Evolutionary conservation across 2,888 invertebrate species (phyloP), one percentile per base, ranked within the genome.

Genomic region (Plebejus argus): DNA sequence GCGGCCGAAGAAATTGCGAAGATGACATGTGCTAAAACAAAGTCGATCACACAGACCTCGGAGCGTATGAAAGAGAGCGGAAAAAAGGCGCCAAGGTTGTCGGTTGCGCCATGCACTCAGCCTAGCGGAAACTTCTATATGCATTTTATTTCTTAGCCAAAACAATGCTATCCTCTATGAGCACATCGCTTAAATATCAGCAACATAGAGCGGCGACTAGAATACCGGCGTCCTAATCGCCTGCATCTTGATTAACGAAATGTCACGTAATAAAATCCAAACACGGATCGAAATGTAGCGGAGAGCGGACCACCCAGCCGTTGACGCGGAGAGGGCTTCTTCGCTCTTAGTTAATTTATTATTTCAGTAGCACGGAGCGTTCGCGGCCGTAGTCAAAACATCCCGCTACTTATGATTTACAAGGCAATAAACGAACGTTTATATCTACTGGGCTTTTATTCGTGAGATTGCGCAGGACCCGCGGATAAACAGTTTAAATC

Each of bases 61-160:
- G 85, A 82, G 83, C 86, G 85, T 82, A 91, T 91, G 90, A 94
- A 94, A 93, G 94, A 93, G 94, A 94, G 94, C 94, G 94, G 92
- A 93, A 93, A 92, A 93, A 90, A 85, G 80, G 84, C 92, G 92
- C 86, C 94, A 94, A 94, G 94, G 94, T 93, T 91, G 88, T 79
- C 79, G 82, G 81, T 91, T 91, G 90, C 91, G 87, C 88, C 90
- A 91, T 82, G 84, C 85, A 84, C 81, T 85, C 91, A 89, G 85
- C 91, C 89, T 86, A 89, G 84, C 90, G 91, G 90, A 91, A 93
- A 88, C 88, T 78, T 49, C 49, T 75, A 70, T 78, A 77, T 72
- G 76, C 80, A 79, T 78, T 66, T 79, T 79, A 81, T 79, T 72
- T 72, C 80, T 77, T 77, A 78, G 76, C 79, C 78, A 80, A 78